Base-by-base conservation (phyloP, 2,113 vertebrate genomes). In the Planiliza haematocheilus region DNA sequence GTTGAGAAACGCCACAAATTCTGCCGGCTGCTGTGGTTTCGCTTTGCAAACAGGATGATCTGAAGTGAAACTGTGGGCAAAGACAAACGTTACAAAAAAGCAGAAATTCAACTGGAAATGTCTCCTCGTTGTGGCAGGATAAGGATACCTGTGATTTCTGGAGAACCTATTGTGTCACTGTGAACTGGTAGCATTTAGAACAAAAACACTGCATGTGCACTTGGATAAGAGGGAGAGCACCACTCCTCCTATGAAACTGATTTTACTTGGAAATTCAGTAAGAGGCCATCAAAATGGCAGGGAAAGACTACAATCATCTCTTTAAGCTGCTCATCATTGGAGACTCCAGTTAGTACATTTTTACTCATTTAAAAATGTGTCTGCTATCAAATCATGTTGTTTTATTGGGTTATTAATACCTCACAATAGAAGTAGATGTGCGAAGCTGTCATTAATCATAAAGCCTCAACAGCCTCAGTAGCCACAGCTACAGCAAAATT, bases 261-360 rank as follows among this genome's bases (percentile, higher is more conserved):
- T 49, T 81, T 57, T 17, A 74, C 70, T 70, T 10, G 56, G 17
- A 46, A 8, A 45, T 51, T 16, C 50, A 49, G 52, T 4, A 8
- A 49, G 14, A 70, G 41, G 71, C 50, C 56, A 8, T 43, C 48
- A 45, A 60, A 43, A 95, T 95, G 95, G 94, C 95, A 0, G 92
- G 88, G 53, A 95, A 95, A 74, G 94, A 95, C 84, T 95, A 95
- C 86, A 91, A 94, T 72, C 95, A 95, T 69, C 93, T 95, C 59
- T 95, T 95, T 60, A 95, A 95, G 50, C 91, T 95, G 83, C 95
- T 95, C 81, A 95, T 95, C 90, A 95, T 95, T 1, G 95, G 95
- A 87, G 95, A 95, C 87, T 95, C 95, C 66, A 95, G 95, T 95
- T 70, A 94, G 94, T 94, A 50, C 42, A 8, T 78, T 68, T 76